A percentile compares a stretch with the other conserved stretches of the same genome.
These are phyloP conservation scores for Aricia artaxerxes DNA, from an alignment of 2,888 invertebrate genomes.

Conservation along the genomic window DNA sequence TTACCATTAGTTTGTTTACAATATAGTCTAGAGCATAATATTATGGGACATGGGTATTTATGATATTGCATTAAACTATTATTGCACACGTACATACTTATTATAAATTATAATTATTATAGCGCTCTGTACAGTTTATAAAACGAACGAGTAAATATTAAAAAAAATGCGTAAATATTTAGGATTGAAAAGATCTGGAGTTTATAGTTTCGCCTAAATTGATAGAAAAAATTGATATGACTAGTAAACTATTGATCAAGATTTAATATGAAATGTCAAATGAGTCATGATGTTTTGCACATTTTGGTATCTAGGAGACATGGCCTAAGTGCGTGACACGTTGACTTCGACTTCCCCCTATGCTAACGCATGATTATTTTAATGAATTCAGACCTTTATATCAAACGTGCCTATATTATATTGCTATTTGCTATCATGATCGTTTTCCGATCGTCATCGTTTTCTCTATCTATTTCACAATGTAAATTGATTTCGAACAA, in stretches of 20 bases:
- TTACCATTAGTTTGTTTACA: not conserved
- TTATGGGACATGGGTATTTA: not conserved
- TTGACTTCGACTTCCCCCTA: not conserved
- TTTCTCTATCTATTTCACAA: not conserved
- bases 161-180: no score
- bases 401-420: not conserved
- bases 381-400: not conserved
- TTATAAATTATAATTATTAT: no score
- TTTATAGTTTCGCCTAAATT: no score
- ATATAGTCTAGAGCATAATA: not conserved
- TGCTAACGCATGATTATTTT: not conserved
- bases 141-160: no score
- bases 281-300: slow-evolving; percentile 1
- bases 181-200: no score
- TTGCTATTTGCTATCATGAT: not conserved
- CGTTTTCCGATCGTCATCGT: not conserved
- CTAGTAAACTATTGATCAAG: not conserved
- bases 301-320: not conserved
- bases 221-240: not conserved
- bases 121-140: no score
- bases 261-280: not conserved
- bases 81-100: no score
- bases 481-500: slow-evolving; percentile 23
- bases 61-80: no score
- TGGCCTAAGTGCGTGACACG: not conserved